A percentile compares a stretch with the other conserved stretches of the same genome.
Conservation (phyloP, 1,140 invertebrate genomes). For the Globodera rostochiensis region DNA sequence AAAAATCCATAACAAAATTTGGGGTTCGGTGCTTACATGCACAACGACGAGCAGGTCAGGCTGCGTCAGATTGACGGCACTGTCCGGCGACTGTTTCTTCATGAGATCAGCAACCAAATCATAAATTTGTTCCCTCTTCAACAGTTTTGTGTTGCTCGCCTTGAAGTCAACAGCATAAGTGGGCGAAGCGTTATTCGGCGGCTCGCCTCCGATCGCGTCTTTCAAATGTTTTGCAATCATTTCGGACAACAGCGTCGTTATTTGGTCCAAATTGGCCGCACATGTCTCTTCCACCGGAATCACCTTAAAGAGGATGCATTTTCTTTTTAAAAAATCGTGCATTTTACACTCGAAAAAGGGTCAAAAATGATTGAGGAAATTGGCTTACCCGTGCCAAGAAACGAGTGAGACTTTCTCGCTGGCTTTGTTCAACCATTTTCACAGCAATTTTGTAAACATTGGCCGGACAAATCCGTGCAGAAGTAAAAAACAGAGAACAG, state of each 20-base stretch:
- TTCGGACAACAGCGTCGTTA: neutral
- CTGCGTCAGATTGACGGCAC: constrained; percentile 16
- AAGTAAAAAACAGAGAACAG: constrained; percentile 17
- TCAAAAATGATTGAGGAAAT: neutral
- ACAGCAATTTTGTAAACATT: constrained; percentile 23
- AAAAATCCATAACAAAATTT: neutral
- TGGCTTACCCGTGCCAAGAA: constrained; percentile 20
- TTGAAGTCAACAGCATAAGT: constrained; percentile 23
- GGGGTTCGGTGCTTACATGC: constrained; percentile 7
- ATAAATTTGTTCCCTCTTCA: constrained; percentile 20
- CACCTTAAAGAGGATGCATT: neutral
- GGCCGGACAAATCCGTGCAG: neutral
- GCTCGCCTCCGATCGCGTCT: neutral
- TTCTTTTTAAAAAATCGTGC: neutral
- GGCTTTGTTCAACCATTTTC: constrained; percentile 14
- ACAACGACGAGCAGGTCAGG: constrained; percentile 25
- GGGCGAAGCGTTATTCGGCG: neutral
- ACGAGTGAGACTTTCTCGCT: constrained; percentile 14
- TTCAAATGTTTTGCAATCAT: constrained; percentile 22
- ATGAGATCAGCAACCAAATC: constrained; percentile 4
- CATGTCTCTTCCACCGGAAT: constrained; percentile 28
- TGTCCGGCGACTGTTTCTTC: constrained; percentile 8
- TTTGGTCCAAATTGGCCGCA: constrained; percentile 11
- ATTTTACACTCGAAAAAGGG: neutral
- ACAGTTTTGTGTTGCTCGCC: constrained; percentile 22